These are phyloP conservation scores for Bradysia coprophila DNA, from an alignment of 1,140 invertebrate species.

Conservation along the genomic window DNA sequence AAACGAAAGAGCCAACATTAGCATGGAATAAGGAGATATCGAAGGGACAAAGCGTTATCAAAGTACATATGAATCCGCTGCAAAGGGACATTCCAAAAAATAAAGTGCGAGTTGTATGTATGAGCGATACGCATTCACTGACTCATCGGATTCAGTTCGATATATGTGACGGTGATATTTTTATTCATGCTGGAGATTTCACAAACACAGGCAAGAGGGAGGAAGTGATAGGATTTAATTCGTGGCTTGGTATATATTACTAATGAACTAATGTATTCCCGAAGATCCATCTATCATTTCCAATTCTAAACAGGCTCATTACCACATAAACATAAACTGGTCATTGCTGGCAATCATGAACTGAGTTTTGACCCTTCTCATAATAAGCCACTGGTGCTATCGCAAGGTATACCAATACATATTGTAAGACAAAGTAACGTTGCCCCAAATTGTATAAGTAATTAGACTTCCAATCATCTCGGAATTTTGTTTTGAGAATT, in stretches of 20 bases:
- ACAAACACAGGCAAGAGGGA: conserved; percentile 54
- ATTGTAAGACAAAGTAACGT: too few relatives aligned
- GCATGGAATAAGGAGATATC: conserved; percentile 49
- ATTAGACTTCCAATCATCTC: too few relatives aligned
- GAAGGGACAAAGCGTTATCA: conserved; percentile 40
- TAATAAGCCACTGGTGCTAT: too few relatives aligned
- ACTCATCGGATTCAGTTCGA: conserved; percentile 49
- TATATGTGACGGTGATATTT: conserved; percentile 63
- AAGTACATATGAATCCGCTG: conserved; percentile 40
- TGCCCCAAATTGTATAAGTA: too few relatives aligned
- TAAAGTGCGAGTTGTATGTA: conserved; percentile 59
- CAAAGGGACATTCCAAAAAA: conserved; percentile 29
- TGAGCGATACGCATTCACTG: conserved; percentile 73
- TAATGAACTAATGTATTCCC: neutral
- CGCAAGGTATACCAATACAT: too few relatives aligned
- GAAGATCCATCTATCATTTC: too few relatives aligned
- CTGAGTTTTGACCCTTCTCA: conserved; percentile 73
- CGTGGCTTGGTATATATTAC: conserved; percentile 47
- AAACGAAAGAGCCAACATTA: conserved; percentile 41
- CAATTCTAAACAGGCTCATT: too few relatives aligned
- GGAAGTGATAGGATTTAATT: conserved; percentile 64
- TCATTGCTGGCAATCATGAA: conserved; percentile 82
- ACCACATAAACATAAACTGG: conserved; percentile 68
- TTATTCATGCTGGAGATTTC: conserved; percentile 80
- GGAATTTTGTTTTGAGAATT: too few relatives aligned